Conservation (phyloP, 2,797 vertebrate species). For the Heteromormyrus szaboi region DNA sequence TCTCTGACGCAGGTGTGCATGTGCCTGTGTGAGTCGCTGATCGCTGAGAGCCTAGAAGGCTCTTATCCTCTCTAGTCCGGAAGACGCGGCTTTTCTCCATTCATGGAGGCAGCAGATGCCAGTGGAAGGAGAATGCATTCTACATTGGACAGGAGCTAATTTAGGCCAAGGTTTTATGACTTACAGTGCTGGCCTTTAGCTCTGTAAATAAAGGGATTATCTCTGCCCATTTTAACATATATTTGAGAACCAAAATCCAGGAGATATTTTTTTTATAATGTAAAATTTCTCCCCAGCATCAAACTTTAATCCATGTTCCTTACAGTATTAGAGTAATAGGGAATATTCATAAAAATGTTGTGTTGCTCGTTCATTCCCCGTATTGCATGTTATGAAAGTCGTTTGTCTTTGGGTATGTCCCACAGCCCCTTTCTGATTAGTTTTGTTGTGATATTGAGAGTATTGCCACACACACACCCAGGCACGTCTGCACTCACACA, state of each 20-base stretch:
- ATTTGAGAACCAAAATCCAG: neutral
- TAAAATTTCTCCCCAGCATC: neutral
- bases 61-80: neutral
- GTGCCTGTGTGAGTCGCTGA: neutral
- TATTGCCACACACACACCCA: conserved; percentile 29
- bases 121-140: neutral
- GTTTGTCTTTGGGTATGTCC: conserved; percentile 4
- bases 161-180: neutral
- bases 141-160: neutral
- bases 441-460: neutral
- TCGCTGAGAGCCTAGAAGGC: neutral
- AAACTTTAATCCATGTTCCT: conserved; percentile 4
- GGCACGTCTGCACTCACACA: conserved; percentile 31
- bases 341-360: conserved; percentile 13
- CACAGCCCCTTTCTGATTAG: neutral
- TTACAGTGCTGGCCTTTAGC: neutral
- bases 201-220: neutral
- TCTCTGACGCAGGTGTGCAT: neutral
- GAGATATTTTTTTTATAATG: neutral
- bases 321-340: conserved; percentile 10
- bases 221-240: neutral
- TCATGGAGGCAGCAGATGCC: neutral
- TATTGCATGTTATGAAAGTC: conserved; percentile 15
- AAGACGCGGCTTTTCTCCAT: neutral
- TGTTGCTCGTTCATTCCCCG: neutral